These are phyloP conservation scores for Drosophila melanica DNA, from an alignment of 1,140 invertebrate genomes.

Conservation along the genomic window DNA sequence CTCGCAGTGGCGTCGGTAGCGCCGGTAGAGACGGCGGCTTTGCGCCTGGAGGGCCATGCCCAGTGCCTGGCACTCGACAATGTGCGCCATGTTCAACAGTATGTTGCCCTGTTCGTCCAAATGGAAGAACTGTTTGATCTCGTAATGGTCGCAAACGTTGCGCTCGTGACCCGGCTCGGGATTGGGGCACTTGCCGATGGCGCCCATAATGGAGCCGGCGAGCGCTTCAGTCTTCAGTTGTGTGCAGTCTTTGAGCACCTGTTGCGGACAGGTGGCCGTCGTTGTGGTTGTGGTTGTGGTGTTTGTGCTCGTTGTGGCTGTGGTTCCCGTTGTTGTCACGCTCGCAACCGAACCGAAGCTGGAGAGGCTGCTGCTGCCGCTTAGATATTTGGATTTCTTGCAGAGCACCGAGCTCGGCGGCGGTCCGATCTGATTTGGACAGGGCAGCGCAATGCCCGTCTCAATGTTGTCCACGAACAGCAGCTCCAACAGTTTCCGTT, in stretches of 20 bases:
- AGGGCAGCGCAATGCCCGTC: slow-evolving; percentile 55
- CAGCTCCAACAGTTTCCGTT: slow-evolving; percentile 64
- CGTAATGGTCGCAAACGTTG: slow-evolving; percentile 79
- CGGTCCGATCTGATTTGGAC: too few species aligned
- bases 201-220: slow-evolving; percentile 78
- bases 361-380: slow-evolving; percentile 36
- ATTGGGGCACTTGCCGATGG: slow-evolving; percentile 75
- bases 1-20: slow-evolving; percentile 69
- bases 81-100: slow-evolving; percentile 75
- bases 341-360: slow-evolving; percentile 30
- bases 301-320: too few species aligned
- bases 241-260: slow-evolving; percentile 76
- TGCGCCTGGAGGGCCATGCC: slow-evolving; percentile 62
- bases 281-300: not conserved
- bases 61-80: slow-evolving; percentile 68
- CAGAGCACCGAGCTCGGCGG: not conserved
- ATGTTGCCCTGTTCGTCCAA: slow-evolving; percentile 83
- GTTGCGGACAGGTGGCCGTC: slow-evolving; percentile 61
- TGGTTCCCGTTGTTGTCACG: not conserved
- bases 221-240: slow-evolving; percentile 82
- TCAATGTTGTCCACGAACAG: slow-evolving; percentile 70
- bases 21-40: slow-evolving; percentile 67
- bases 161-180: slow-evolving; percentile 16
- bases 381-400: slow-evolving; percentile 1
- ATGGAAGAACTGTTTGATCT: slow-evolving; percentile 82